Evolutionary conservation across 2,797 vertebrate genomes (phyloP).

Genomic region (Anguilla marmorata): DNA sequence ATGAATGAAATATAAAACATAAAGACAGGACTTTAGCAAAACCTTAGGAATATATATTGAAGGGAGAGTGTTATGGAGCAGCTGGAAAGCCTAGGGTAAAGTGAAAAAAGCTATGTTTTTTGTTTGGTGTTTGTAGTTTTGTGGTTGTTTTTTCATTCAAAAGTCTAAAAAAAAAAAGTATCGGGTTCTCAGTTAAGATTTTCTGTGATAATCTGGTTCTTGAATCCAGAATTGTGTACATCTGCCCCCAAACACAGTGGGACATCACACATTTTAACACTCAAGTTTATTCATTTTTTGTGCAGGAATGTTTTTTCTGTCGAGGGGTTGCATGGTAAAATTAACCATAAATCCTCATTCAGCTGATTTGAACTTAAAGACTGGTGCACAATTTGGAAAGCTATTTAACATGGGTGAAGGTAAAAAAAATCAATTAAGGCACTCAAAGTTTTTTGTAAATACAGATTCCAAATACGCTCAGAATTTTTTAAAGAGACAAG

Average conservation of each 20-base stretch:
- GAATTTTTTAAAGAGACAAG: constrained; percentile 17
- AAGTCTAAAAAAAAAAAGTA: constrained; percentile 37
- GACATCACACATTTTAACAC: constrained; percentile 39
- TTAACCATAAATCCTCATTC: constrained; percentile 47
- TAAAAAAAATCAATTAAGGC: constrained; percentile 41
- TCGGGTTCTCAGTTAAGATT: constrained; percentile 53
- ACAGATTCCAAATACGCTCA: constrained; percentile 43
- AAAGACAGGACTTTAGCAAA: constrained; percentile 50
- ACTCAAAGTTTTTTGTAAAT: constrained; percentile 36
- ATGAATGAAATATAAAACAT: constrained; percentile 58
- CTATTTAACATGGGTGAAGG: constrained; percentile 41
- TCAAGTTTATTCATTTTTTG: constrained; percentile 35
- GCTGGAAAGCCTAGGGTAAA: constrained; percentile 62
- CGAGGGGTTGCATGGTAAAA: constrained; percentile 40
- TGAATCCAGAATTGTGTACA: constrained; percentile 62
- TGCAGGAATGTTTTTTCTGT: constrained; percentile 48
- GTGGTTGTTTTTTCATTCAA: constrained; percentile 56
- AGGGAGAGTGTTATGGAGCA: constrained; percentile 61
- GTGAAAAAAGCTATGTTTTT: constrained; percentile 60
- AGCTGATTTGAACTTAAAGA: constrained; percentile 41
- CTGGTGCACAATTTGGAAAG: constrained; percentile 43
- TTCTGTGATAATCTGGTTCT: constrained; percentile 67
- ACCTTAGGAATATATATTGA: constrained; percentile 63
- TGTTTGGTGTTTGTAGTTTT: constrained; percentile 59
- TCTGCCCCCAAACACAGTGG: constrained; percentile 52